Evolutionary conservation across 2,113 vertebrate genomes (phyloP), one percentile per base, ranked within the genome.

Genomic region (Calyptomena viridis): DNA sequence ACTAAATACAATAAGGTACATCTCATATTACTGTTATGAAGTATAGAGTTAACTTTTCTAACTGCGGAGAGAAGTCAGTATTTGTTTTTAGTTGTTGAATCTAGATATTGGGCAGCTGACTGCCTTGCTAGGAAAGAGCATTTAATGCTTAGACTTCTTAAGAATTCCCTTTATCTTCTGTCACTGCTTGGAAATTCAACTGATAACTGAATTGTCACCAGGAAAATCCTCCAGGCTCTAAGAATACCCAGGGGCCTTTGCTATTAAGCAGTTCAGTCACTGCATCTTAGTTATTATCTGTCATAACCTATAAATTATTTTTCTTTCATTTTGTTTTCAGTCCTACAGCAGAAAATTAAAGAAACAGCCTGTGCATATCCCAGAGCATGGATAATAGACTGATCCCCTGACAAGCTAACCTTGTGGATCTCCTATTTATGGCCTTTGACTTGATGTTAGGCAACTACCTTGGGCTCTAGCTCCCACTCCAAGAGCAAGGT

Each of bases 331-430:
- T 58, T 83, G 7, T 66, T 93, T 62, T 75, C 47, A 83, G 23
- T 39, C 14, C 12, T 75, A 42, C 11, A 49, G 37, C 88, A 91
- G 23, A 42, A 60, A 75, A 86, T 62, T 33, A 13, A 50, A 79
- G 40, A 86, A 11, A n/a, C 2, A 82, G 10, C 24, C 18, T 60
- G 14, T 42, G 44, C 35, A 28, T 56, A 8, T 28, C 50, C 14
- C 56, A 75, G 37, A 52, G 49, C 22, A 69, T 0, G 0, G 42
- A 15, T 68, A 37, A 63, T 6, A 67, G 37, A 58, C 19, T 46
- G 37, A 58, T 47, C 9, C 59, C 18, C 46, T 58, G 42, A 62
- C 28, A 22, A 0, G 1, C 23, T 66, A 18, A 35, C 24, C 53
- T 86, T 67, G 24, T 47, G 23, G 8, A 27, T 69, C 44, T 63